Evolutionary conservation across 2,797 vertebrate species (phyloP).

Genomic region (Channa striata): DNA sequence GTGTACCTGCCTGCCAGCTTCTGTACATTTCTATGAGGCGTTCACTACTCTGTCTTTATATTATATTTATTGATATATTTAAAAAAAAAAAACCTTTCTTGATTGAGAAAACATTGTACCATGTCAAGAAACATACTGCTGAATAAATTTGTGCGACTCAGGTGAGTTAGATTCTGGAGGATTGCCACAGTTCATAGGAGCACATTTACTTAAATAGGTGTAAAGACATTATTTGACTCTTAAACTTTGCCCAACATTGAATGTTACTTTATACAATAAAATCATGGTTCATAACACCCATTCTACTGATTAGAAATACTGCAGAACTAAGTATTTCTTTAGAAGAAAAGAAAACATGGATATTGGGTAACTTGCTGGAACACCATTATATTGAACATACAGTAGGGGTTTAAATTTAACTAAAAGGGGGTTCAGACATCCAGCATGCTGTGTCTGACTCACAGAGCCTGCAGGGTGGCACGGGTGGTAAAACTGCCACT

Average conservation of each 20-base stretch:
- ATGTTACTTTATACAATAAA: conserved; percentile 6
- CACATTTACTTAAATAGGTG: no score
- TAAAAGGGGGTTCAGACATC: not conserved
- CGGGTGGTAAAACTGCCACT: not conserved
- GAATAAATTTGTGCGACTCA: conserved; percentile 59
- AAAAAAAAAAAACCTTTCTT: no score
- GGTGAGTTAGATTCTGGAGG: no score
- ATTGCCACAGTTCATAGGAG: no score
- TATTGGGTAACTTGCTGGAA: conserved; percentile 7
- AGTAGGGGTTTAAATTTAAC: not conserved
- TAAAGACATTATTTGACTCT: no score
- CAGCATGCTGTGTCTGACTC: not conserved
- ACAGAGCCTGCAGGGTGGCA: not conserved
- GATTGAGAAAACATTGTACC: conserved; percentile 78
- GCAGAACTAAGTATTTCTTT: conserved; percentile 1
- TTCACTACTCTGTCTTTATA: conserved; percentile 54
- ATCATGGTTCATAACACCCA: not conserved
- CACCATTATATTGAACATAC: no score
- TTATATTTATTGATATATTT: no score
- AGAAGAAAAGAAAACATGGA: not conserved
- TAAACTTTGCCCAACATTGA: not conserved
- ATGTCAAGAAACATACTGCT: conserved; percentile 69
- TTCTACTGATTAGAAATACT: conserved; percentile 4
- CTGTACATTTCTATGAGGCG: conserved; percentile 14
- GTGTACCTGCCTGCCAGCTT: not conserved